These are phyloP conservation scores for Hirtodrosophila alboralis DNA, from an alignment of 2,888 invertebrate genomes.

Conservation along the genomic window DNA sequence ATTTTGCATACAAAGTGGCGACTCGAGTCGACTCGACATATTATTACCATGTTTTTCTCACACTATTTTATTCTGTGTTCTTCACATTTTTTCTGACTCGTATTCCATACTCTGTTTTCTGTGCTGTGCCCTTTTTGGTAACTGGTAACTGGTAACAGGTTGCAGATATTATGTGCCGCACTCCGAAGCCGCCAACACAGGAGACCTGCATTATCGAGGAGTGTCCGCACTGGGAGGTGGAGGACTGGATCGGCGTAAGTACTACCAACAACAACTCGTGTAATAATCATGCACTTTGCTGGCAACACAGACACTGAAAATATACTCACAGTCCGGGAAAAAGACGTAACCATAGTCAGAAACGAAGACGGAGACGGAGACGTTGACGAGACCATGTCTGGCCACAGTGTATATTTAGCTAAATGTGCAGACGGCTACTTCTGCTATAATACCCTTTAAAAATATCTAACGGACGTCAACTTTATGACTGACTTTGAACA, in stretches of 20 bases:
- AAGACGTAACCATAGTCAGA: constrained; percentile 7
- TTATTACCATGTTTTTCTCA: constrained; percentile 65
- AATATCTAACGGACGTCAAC: neutral
- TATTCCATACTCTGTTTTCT: constrained; percentile 6
- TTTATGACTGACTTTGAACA: neutral
- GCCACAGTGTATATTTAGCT: constrained; percentile 61
- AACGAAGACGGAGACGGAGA: constrained; percentile 4
- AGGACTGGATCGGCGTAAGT: constrained; percentile 96
- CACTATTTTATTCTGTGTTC: constrained; percentile 36
- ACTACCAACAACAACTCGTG: constrained; percentile 49
- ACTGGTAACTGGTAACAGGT: constrained; percentile 87
- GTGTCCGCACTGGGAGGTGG: constrained; percentile 94
- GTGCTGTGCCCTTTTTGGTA: constrained; percentile 6
- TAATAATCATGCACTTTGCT: constrained; percentile 65
- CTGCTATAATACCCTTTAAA: constrained; percentile 31
- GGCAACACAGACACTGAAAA: constrained; percentile 26
- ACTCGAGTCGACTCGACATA: constrained; percentile 35
- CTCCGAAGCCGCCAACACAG: constrained; percentile 90
- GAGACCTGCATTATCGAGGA: constrained; percentile 93
- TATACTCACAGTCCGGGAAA: constrained; percentile 18
- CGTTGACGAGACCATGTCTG: constrained; percentile 60
- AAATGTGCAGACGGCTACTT: constrained; percentile 64
- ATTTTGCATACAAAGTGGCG: constrained; percentile 63
- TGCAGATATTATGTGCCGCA: constrained; percentile 90
- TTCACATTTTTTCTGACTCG: constrained; percentile 13